Evolutionary conservation across 2,113 vertebrate species (phyloP).

Genomic region (Antennarius striatus): DNA sequence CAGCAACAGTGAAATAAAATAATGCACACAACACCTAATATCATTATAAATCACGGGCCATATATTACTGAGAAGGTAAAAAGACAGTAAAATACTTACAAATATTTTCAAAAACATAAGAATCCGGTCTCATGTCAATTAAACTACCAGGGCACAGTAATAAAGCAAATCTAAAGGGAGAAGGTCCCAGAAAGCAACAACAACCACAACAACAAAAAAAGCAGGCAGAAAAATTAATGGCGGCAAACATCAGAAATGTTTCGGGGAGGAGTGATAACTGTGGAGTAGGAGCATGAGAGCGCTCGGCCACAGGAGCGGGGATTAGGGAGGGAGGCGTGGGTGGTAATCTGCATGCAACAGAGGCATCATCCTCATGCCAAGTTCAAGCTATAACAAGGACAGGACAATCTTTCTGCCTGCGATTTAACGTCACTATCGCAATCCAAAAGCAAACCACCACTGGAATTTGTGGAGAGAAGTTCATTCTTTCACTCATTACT

Average conservation of each 20-base stretch:
- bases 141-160: slow-evolving; percentile 40
- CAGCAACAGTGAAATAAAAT: neutral
- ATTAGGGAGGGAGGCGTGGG: slow-evolving; percentile 75
- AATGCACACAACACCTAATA: neutral
- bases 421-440: slow-evolving; percentile 38
- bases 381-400: slow-evolving; percentile 65
- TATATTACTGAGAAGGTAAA: slow-evolving; percentile 14
- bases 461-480: slow-evolving; percentile 29
- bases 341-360: slow-evolving; percentile 76
- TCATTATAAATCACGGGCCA: neutral
- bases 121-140: slow-evolving; percentile 62
- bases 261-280: slow-evolving; percentile 54
- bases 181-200: slow-evolving; percentile 29
- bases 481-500: neutral
- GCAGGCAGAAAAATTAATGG: slow-evolving; percentile 50
- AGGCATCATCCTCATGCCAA: slow-evolving; percentile 73
- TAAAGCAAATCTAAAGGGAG: slow-evolving; percentile 37
- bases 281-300: slow-evolving; percentile 41
- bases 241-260: slow-evolving; percentile 49
- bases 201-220: neutral
- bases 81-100: slow-evolving; percentile 55
- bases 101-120: slow-evolving; percentile 53
- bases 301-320: slow-evolving; percentile 56
- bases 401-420: slow-evolving; percentile 48
- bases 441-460: slow-evolving; percentile 30